Percentiles rank a stretch among this genome's conserved stretches.
phyloP scores from a whole-genome alignment of 64 coral and sea anemone species.

The Porites lutea region DNA sequence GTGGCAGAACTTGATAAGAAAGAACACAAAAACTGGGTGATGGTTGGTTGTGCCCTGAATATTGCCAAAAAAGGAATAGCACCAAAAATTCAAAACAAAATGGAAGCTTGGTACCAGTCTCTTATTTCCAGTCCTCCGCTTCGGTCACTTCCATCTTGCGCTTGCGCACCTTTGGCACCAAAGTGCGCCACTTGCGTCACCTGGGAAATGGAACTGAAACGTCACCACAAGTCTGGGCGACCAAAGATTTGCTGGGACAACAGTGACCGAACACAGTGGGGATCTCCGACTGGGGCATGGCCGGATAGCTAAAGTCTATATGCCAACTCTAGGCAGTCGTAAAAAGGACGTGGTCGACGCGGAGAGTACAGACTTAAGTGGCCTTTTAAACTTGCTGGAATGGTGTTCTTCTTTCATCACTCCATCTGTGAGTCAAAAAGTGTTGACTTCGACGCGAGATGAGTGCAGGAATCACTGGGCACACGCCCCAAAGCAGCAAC shows the following conservation, averaged over 20 bases:
- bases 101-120: background rate
- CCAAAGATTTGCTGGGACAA: conserved; percentile 29
- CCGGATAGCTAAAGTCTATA: conserved; percentile 68
- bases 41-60: too few relatives aligned
- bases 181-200: background rate
- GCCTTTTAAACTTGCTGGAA: background rate
- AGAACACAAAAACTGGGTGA: conserved; percentile 26
- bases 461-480: conserved; percentile 48
- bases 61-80: conserved; percentile 52
- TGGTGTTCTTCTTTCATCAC: conserved; percentile 4
- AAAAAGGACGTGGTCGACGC: background rate
- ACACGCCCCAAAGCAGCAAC: conserved; percentile 40
- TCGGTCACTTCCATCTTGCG: background rate
- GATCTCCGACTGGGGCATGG: conserved; percentile 22
- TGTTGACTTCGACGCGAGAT: background rate
- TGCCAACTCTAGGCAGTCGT: conserved; percentile 39
- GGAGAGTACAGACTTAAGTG: background rate
- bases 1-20: background rate
- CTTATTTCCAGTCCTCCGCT: background rate
- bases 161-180: background rate
- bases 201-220: conserved; percentile 21
- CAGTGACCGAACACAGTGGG: conserved; percentile 56
- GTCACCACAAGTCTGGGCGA: background rate
- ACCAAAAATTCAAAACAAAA: conserved; percentile 16
- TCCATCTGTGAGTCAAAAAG: background rate